Percentiles rank a stretch among this genome's conserved stretches.
Evolutionary conservation across 2,797 vertebrate species (phyloP).

Genomic region (Darevskia mixta): DNA sequence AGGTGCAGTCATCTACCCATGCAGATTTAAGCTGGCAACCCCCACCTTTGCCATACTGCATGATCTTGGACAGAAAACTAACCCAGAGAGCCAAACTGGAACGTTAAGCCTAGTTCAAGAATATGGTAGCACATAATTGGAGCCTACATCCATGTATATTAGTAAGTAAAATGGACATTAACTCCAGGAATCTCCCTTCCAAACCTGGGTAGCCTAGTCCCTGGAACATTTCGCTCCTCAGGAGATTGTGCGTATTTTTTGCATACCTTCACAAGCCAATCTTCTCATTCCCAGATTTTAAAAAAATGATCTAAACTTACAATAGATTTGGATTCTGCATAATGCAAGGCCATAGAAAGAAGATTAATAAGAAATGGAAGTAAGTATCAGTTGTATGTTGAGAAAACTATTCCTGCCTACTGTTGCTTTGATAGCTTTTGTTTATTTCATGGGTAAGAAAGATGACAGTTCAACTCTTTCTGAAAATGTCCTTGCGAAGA

Average conservation of each 20-base stretch:
- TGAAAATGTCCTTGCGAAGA: constrained; percentile 45
- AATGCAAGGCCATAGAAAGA: background rate
- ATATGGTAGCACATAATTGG: background rate
- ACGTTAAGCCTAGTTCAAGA: background rate
- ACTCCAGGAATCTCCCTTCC: background rate
- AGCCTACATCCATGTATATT: background rate
- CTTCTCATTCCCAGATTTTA: background rate
- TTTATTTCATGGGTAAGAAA: constrained; percentile 32
- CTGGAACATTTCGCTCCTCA: background rate
- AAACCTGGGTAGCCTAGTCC: background rate
- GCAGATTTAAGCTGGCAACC: background rate
- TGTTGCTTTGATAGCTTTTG: background rate
- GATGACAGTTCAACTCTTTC: constrained; percentile 45
- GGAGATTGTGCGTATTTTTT: background rate
- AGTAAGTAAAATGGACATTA: background rate
- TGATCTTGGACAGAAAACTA: background rate
- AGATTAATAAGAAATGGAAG: background rate
- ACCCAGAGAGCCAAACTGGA: no score
- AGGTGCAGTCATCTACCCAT: background rate
- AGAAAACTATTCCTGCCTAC: background rate
- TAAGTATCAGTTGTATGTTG: constrained; percentile 9
- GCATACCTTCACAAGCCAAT: background rate
- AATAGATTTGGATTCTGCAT: background rate
- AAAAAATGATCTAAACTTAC: background rate
- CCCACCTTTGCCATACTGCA: background rate